Base-by-base conservation (phyloP, 2,888 invertebrate genomes). In the Dusona sp. region DNA sequence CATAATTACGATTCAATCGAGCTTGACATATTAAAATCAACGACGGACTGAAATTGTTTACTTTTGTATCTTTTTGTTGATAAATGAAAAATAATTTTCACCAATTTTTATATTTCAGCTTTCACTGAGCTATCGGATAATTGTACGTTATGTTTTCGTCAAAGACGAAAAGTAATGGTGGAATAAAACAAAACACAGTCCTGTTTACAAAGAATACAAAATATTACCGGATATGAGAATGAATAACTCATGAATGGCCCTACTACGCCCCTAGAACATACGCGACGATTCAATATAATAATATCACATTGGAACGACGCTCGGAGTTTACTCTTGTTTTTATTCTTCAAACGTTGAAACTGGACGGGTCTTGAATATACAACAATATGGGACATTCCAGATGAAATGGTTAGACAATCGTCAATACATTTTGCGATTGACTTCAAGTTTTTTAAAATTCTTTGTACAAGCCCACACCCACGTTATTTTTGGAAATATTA, bases 191-290 rank as follows among this genome's bases (percentile, higher is more conserved):
- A 65, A 65, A 64, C 67, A 6, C 38, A 48, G 25, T 78, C 11
- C 19, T 22, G 16, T 22, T 72, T 42, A 25, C 25, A 36, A 29
- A 67, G 51, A 36, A 29, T 29, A 70, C 70, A 70, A 9, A 25
- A 57, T 73, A 73, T 83, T 67, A 67, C 16, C 38, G 70, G 64
- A 16, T 48, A 29, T 72, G 36, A 65, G 80, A 77, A 77, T 77
- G 54, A 84, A 84, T 80, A 80, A 75, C 51, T 84, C 70, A 81
- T 65, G 77, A 80, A 77, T 72, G 54, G 29, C 75, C 68, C 36
- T n/a, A 25, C 38, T 29, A 51, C 2, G 57, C 13, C 48, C 54
- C 54, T 38, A 61, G 29, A 61, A 29, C 61, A 70, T 51, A 33
- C 51, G 48, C 42, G n/a, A 65, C 57, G 42, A 68, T 80, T 77